Conservation (phyloP, 2,888 invertebrate genomes). For the Drosophila multiciliata region DNA sequence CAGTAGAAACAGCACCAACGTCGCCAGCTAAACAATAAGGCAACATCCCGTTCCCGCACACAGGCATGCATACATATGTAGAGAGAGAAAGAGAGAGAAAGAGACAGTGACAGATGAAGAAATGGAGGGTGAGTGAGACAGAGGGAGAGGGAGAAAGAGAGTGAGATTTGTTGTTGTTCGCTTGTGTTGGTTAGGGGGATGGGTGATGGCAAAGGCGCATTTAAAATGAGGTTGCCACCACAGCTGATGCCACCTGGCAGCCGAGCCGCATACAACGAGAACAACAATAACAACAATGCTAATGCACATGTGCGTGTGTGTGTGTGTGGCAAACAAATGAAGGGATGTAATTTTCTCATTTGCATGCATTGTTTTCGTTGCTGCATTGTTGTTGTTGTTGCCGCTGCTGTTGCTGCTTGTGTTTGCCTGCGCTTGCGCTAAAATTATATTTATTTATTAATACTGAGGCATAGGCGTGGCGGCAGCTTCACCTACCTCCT, state of each 20-base stretch:
- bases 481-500: constrained; percentile 31
- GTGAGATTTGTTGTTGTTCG: constrained; percentile 3
- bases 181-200: constrained; percentile 18
- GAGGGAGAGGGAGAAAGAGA: constrained; percentile 7
- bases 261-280: constrained; percentile 20
- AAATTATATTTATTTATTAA: constrained; percentile 85
- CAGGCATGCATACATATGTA: constrained; percentile 9
- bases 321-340: constrained; percentile 81
- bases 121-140: constrained; percentile 5
- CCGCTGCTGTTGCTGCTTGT: constrained; percentile 44
- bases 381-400: constrained; percentile 56
- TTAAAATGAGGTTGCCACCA: constrained; percentile 78
- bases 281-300: constrained; percentile 31
- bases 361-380: constrained; percentile 70
- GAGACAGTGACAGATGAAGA: constrained; percentile 9
- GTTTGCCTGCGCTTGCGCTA: constrained; percentile 84
- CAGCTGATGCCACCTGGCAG: constrained; percentile 60
- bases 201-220: constrained; percentile 23
- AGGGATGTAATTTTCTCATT: constrained; percentile 84
- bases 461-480: constrained; percentile 81
- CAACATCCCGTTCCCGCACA: constrained; percentile 69
- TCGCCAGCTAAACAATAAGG: constrained; percentile 69
- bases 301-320: constrained; percentile 21
- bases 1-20: constrained; percentile 40
- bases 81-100: constrained; percentile 4